Base-by-base conservation (phyloP, 2,888 invertebrate genomes). In the Dryocosmus kuriphilus region DNA sequence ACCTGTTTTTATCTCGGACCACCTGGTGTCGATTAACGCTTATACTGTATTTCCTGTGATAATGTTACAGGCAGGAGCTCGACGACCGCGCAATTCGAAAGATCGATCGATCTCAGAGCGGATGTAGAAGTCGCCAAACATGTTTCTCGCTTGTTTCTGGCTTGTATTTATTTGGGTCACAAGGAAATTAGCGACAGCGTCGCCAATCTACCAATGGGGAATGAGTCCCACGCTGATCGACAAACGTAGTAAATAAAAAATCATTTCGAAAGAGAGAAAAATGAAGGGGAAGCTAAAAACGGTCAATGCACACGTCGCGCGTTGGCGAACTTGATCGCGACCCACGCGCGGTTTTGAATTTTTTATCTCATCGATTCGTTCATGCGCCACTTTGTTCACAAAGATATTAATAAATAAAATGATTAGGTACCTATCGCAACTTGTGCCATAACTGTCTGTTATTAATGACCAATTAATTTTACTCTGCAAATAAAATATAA, bases 301-400 rank as follows among this genome's bases (percentile, higher is more conserved):
- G 27, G 51, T 71, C 46, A 30, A 46, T 71, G 57, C 41, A 67
- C 63, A 75, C 77, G 77, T 75, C 67, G 74, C 81, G 84, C 82
- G 85, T 83, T 81, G 85, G 82, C 80, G 81, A 83, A 77, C 82
- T 76, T 80, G 83, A 83, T 83, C 76, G 55, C 82, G 75, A 78
- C 85, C 86, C 81, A 86, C 87, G 83, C 86, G 51, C 76, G 78
- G 80, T 79, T 86, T 80, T 77, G 74, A 77, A 79, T 80, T 78
- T 80, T 78, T 85, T 87, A 87, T 80, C 79, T 85, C 86, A 87
- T 87, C 85, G 85, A 84, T 84, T 86, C 86, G 83, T 85, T 86
- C 84, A 82, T 65, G 77, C 76, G 62, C 51, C 71, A 32, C 67
- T 71, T 71, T 51, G 30, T 71, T 71, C 30, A 51, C 30, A n/a